A percentile compares a stretch with the other conserved stretches of the same genome.
These are phyloP conservation scores for Bolborhynchus lineola DNA, from an alignment of 2,113 vertebrate genomes.

Conservation along the genomic window DNA sequence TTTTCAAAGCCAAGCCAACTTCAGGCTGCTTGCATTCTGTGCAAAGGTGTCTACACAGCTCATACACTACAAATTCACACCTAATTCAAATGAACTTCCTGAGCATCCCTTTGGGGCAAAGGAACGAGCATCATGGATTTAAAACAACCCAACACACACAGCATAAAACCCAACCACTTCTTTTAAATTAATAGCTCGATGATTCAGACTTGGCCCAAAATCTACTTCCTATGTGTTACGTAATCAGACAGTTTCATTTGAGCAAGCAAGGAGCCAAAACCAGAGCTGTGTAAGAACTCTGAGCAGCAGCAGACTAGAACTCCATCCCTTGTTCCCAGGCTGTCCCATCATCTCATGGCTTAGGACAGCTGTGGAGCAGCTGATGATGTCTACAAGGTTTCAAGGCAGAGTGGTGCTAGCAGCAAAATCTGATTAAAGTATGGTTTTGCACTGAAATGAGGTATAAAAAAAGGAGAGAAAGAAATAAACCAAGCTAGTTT, in stretches of 20 bases:
- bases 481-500: not conserved
- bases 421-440: not conserved
- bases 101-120: not conserved
- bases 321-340: not conserved
- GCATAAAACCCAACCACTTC: not conserved
- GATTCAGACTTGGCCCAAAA: conserved; percentile 43
- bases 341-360: rapidly evolving
- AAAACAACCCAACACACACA: not conserved
- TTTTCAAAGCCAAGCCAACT: not conserved
- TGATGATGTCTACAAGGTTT: not conserved
- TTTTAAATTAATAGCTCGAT: not conserved
- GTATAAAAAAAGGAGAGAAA: not conserved
- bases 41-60: not conserved
- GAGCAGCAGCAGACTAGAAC: not conserved
- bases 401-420: not conserved
- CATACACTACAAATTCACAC: not conserved
- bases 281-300: not conserved
- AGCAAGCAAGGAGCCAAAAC: not conserved
- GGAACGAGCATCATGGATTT: not conserved
- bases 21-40: not conserved
- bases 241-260: conserved; percentile 24
- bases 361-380: rapidly evolving
- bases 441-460: not conserved
- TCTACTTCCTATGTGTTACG: conserved; percentile 35
- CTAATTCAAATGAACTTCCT: not conserved